Percentiles rank a stretch among this genome's conserved stretches.
Evolutionary conservation across 37 sponge, comb jelly and placozoan genomes (phyloP).

Genomic region (Hormiphora californensis): DNA sequence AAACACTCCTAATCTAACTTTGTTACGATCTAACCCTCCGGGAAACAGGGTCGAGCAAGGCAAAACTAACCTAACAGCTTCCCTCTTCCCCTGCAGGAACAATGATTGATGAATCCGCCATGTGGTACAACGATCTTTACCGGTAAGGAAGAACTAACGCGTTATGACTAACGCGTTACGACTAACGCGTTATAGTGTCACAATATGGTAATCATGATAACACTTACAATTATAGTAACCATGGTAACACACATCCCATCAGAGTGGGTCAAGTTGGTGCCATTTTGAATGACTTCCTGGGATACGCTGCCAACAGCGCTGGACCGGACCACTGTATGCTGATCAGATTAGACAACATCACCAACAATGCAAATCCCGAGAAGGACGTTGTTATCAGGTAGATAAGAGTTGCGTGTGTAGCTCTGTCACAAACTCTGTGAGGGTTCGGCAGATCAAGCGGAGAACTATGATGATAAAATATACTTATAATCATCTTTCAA

Average conservation of each 20-base stretch:
- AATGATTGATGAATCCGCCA: background rate
- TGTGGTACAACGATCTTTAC: slow-evolving; percentile 25
- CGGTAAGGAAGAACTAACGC: no score
- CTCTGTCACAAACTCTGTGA: background rate
- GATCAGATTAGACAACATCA: slow-evolving; percentile 13
- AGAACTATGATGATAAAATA: background rate
- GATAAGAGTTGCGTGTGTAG: background rate
- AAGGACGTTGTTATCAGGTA: slow-evolving; percentile 26
- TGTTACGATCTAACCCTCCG: no score
- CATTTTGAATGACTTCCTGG: background rate
- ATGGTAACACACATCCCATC: no score
- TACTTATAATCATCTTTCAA: background rate
- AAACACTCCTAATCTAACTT: no score
- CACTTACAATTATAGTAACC: no score
- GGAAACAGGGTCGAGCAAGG: no score
- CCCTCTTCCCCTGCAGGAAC: no score
- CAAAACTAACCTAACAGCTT: no score
- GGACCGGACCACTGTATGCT: background rate
- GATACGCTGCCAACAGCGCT: background rate
- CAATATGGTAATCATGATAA: no score
- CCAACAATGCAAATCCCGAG: background rate
- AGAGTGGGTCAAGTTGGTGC: slow-evolving; percentile 16
- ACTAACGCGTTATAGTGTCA: no score
- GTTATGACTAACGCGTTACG: no score
- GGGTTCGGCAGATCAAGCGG: background rate